phyloP scores from a whole-genome alignment of 1,140 invertebrate species.

The Triops longicaudatus region DNA sequence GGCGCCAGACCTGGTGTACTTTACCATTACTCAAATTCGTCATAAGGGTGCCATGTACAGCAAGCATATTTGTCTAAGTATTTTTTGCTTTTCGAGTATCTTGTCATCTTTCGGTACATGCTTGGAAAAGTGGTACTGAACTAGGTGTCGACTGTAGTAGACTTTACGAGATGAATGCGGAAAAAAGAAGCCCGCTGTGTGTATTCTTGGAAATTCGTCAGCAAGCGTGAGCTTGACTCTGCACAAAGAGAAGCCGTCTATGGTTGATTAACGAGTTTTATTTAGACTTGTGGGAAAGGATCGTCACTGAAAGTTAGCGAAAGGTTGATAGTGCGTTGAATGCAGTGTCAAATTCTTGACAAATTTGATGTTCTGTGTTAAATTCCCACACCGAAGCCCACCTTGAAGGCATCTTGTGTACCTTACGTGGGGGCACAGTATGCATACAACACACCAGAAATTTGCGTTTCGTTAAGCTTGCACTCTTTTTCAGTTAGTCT shows the following conservation, averaged over 20 bases:
- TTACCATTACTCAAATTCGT: neutral
- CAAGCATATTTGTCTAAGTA: neutral
- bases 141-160: neutral
- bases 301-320: neutral
- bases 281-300: neutral
- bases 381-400: neutral
- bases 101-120: neutral
- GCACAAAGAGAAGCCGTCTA: slow-evolving; percentile 2
- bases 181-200: neutral
- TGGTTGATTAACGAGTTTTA: neutral
- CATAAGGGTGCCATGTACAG: slow-evolving; percentile 11
- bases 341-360: neutral
- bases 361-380: neutral
- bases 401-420: neutral
- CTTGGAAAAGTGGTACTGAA: neutral
- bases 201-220: neutral
- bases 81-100: neutral
- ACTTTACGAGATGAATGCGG: neutral
- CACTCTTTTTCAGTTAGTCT: too few species aligned
- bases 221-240: neutral
- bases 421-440: too few species aligned
- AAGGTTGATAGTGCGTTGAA: neutral
- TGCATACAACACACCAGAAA: too few species aligned
- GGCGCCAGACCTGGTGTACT: slow-evolving; percentile 5
- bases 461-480: too few species aligned